These are phyloP conservation scores for Actenoides lindsayi DNA, from an alignment of 2,113 vertebrate genomes.

Conservation along the genomic window DNA sequence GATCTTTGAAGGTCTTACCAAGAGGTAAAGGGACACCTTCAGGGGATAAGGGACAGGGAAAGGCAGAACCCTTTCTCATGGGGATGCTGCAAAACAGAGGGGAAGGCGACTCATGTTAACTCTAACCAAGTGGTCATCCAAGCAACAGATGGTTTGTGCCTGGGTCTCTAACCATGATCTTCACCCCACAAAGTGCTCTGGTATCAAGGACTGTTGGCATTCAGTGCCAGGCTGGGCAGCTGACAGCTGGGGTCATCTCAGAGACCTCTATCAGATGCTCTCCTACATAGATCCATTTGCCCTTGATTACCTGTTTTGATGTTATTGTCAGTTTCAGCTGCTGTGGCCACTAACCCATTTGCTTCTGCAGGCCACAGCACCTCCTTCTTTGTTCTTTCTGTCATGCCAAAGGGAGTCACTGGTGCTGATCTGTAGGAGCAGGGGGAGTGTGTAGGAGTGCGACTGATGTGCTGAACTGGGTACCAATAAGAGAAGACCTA, in stretches of 20 bases:
- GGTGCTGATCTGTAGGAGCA: background rate
- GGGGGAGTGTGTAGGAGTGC: fast-evolving
- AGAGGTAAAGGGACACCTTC: background rate
- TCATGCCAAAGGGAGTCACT: background rate
- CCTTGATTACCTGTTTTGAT: background rate
- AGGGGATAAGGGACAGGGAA: background rate
- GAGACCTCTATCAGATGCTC: background rate
- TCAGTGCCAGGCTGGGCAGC: background rate
- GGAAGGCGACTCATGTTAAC: background rate
- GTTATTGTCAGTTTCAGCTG: background rate
- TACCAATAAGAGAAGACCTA: too few relatives aligned
- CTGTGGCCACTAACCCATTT: background rate
- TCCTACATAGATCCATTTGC: background rate
- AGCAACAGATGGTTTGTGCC: background rate
- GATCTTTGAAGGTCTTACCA: background rate
- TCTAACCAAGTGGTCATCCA: background rate
- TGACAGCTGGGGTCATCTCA: background rate
- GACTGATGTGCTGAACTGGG: too few relatives aligned
- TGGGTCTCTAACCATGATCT: background rate
- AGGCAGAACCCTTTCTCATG: background rate
- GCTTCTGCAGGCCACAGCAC: background rate
- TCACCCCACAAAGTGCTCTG: background rate
- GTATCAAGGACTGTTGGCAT: background rate
- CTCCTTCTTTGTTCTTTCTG: background rate
- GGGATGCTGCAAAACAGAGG: background rate